These are phyloP conservation scores for Ceratina japonica DNA, from an alignment of 1,140 invertebrate species.

Conservation along the genomic window DNA sequence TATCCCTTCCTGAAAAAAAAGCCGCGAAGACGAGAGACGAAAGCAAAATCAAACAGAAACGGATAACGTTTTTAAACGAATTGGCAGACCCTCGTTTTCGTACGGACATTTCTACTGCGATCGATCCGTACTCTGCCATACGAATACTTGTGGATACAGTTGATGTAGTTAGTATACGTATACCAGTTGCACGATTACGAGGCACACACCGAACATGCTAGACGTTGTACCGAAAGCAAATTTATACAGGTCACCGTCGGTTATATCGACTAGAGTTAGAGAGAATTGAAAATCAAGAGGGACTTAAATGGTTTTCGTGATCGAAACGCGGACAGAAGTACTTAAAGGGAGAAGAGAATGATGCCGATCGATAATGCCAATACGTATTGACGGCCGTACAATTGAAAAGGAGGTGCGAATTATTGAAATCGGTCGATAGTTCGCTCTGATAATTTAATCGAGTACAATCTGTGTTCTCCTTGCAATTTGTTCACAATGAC, in stretches of 20 bases:
- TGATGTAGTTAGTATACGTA: background rate
- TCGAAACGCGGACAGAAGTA: background rate
- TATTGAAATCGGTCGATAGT: slow-evolving; percentile 18
- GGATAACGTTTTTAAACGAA: background rate
- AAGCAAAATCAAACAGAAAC: background rate
- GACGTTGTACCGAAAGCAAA: slow-evolving; percentile 56
- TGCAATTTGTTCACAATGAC: slow-evolving; percentile 38
- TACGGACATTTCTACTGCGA: slow-evolving; percentile 36
- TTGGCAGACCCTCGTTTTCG: slow-evolving; percentile 21
- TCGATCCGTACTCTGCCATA: slow-evolving; percentile 39
- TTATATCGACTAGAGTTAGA: slow-evolving; percentile 11
- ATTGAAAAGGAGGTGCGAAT: slow-evolving; percentile 45
- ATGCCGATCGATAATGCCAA: slow-evolving; percentile 15
- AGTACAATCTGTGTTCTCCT: slow-evolving; percentile 39
- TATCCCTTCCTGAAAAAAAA: background rate
- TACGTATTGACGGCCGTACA: slow-evolving; percentile 51
- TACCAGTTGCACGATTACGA: slow-evolving; percentile 42
- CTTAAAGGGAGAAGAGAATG: slow-evolving; percentile 9
- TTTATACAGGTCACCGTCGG: background rate
- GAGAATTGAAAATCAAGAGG: background rate
- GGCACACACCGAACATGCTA: slow-evolving; percentile 18
- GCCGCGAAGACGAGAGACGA: background rate
- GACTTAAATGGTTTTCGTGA: background rate
- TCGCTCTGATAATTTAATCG: slow-evolving; percentile 15
- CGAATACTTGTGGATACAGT: slow-evolving; percentile 46